These are phyloP conservation scores for Muntiacus muntjak DNA, from an alignment of 2,113 vertebrate genomes.

Conservation along the genomic window DNA sequence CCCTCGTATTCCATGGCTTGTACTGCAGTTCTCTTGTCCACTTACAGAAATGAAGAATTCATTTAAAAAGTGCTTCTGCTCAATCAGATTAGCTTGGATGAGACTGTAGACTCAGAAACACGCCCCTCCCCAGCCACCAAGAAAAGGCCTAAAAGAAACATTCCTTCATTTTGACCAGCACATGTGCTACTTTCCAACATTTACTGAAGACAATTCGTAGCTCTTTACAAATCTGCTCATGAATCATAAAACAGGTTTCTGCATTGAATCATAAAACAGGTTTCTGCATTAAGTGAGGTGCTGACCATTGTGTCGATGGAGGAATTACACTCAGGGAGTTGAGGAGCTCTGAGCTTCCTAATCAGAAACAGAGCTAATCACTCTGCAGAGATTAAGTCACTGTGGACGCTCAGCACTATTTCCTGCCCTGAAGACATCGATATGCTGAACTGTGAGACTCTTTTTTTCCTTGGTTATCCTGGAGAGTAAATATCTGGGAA, in stretches of 20 bases:
- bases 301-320: not conserved
- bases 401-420: not conserved
- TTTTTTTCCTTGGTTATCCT: constrained; percentile 57
- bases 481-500: constrained; percentile 67
- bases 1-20: not conserved
- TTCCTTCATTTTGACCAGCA: not conserved
- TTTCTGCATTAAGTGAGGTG: not conserved
- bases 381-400: no score
- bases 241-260: not conserved
- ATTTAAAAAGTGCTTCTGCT: not conserved
- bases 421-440: constrained; percentile 60
- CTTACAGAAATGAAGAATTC: not conserved
- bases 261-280: not conserved
- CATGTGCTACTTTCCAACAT: not conserved
- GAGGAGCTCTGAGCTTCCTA: not conserved
- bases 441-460: constrained; percentile 49
- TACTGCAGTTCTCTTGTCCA: not conserved
- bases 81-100: not conserved
- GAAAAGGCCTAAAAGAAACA: no score
- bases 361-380: not conserved
- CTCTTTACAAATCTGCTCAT: not conserved
- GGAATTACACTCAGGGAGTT: not conserved
- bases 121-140: not conserved
- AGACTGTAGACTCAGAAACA: not conserved
- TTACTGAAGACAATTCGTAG: not conserved